A percentile compares a stretch with the other conserved stretches of the same genome.
These are phyloP conservation scores for Drosophila tsacasi DNA, from an alignment of 1,140 invertebrate genomes.

Conservation along the genomic window DNA sequence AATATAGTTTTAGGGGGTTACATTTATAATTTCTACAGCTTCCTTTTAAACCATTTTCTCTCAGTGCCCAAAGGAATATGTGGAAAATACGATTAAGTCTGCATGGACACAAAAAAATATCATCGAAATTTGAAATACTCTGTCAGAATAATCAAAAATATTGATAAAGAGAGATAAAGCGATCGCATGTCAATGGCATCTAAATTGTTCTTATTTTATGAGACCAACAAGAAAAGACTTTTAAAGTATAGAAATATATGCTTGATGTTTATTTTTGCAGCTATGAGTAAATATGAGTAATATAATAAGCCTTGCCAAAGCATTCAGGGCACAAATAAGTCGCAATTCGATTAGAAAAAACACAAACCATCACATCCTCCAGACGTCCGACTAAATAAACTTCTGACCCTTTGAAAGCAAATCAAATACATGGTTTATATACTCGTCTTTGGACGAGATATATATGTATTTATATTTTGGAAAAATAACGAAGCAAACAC, in stretches of 20 bases:
- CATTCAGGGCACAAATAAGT: constrained; percentile 1
- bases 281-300: not conserved
- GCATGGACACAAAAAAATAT: not conserved
- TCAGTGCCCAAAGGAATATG: constrained; percentile 10
- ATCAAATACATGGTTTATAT: constrained; percentile 16
- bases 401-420: constrained; percentile 22
- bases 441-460: not conserved
- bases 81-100: constrained; percentile 15
- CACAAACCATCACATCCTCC: not conserved
- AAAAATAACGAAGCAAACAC: constrained; percentile 1
- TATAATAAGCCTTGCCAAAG: not conserved
- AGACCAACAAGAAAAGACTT: no score
- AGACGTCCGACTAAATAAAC: constrained; percentile 12
- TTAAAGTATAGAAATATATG: not conserved
- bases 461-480: not conserved
- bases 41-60: not conserved
- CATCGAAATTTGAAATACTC: constrained; percentile 15
- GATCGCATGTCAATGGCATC: constrained; percentile 9
- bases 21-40: no score
- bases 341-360: constrained; percentile 24
- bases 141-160: constrained; percentile 33
- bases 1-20: no score
- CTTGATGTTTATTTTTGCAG: not conserved
- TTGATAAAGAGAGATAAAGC: constrained; percentile 10
- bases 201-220: not conserved